Percentiles rank a stretch among this genome's conserved stretches.
phyloP scores from a whole-genome alignment of 1,140 invertebrate genomes.

The Calephelis virginiensis region DNA sequence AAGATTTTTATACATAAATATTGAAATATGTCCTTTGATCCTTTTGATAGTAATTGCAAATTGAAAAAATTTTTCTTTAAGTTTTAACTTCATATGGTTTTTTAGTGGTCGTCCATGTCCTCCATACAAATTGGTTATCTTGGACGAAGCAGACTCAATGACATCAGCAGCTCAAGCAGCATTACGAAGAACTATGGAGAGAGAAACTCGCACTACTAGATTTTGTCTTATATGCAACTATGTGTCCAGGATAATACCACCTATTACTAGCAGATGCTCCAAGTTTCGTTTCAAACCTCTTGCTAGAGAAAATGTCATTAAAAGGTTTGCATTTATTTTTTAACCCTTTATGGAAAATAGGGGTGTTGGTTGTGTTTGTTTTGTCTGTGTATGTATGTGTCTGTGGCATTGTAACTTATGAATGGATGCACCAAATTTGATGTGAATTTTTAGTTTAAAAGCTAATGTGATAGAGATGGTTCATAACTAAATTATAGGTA shows the following conservation, averaged over 20 bases:
- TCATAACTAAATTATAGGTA: too few relatives aligned
- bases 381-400: too few relatives aligned
- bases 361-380: too few relatives aligned
- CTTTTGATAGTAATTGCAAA: too few relatives aligned
- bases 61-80: too few relatives aligned
- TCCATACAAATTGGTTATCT: slow-evolving; percentile 96
- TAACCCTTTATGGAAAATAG: background rate
- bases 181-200: slow-evolving; percentile 98
- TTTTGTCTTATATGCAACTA: slow-evolving; percentile 99
- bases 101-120: slow-evolving; percentile 91
- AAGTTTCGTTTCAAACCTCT: slow-evolving; percentile 99
- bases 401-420: too few relatives aligned
- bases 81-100: slow-evolving; percentile 41
- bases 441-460: too few relatives aligned
- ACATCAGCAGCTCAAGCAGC: slow-evolving; percentile 96
- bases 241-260: slow-evolving; percentile 97
- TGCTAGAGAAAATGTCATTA: slow-evolving; percentile 83
- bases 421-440: too few relatives aligned
- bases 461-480: too few relatives aligned
- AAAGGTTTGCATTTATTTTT: slow-evolving; percentile 60
- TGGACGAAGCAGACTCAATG: slow-evolving; percentile 99
- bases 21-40: too few relatives aligned
- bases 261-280: slow-evolving; percentile 97
- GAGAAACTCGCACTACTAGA: slow-evolving; percentile 94
- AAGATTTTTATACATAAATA: too few relatives aligned